These are phyloP conservation scores for Ancistrus triradiatus DNA, from an alignment of 2,113 vertebrate species.

Conservation along the genomic window DNA sequence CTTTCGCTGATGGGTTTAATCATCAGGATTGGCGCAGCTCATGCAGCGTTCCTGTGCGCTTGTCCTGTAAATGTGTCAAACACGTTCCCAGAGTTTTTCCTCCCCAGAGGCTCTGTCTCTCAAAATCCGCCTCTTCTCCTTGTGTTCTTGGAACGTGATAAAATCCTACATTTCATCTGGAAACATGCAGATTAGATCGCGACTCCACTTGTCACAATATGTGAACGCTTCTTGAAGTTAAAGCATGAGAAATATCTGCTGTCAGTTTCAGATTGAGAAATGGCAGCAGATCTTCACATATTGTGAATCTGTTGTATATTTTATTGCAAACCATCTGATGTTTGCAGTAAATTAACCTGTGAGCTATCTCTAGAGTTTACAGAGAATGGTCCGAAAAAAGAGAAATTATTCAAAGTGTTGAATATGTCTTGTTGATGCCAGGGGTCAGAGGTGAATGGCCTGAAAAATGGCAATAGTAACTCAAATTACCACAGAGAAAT, in stretches of 20 bases:
- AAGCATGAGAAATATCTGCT: neutral
- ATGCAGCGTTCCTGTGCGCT: constrained; percentile 26
- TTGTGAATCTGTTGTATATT: too few relatives aligned
- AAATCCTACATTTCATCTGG: constrained; percentile 43
- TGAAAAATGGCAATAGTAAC: too few relatives aligned
- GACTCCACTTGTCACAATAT: constrained; percentile 12
- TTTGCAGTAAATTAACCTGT: too few relatives aligned
- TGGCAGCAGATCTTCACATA: neutral
- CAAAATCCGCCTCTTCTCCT: constrained; percentile 22
- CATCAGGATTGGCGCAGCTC: constrained; percentile 34
- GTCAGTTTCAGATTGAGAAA: neutral
- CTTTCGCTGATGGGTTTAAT: constrained; percentile 38
- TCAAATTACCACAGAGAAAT: too few relatives aligned
- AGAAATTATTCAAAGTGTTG: too few relatives aligned
- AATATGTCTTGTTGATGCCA: too few relatives aligned
- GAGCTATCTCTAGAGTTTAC: too few relatives aligned
- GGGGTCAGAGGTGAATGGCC: too few relatives aligned
- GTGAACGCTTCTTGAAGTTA: constrained; percentile 4
- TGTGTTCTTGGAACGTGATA: constrained; percentile 25
- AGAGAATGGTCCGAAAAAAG: too few relatives aligned
- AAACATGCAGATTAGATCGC: constrained; percentile 36
- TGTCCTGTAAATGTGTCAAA: constrained; percentile 19
- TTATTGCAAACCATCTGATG: too few relatives aligned
- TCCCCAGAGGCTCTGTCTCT: constrained; percentile 2
- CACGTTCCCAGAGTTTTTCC: constrained; percentile 12